Evolutionary conservation across 2,888 invertebrate species (phyloP), one percentile per base, ranked within the genome.

Genomic region (Eristalis pertinax): DNA sequence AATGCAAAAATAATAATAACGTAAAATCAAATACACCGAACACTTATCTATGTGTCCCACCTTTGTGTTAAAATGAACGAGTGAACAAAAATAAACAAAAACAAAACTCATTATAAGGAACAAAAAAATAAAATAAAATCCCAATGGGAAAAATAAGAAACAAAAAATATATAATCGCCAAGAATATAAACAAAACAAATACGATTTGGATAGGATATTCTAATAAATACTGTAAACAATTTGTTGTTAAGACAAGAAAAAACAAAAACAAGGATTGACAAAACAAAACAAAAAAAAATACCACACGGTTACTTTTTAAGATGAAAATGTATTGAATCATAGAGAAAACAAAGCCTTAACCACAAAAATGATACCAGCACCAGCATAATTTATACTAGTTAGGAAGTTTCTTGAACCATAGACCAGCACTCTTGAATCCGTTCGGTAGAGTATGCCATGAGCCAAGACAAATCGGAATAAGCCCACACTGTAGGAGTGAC

Each of bases 391-490:
- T 72, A 35, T 24, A 75, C 56, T 83, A 83, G 83, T 72, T 86
- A 81, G 74, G 74, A 75, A 74, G 73, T 74, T 79, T 74, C 56
- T 75, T 75, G 56, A 81, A 75, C 74, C 81, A 81, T 69, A 81
- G 74, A 75, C 69, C 63, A 75, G 81, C 81, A 81, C 81, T n/a
- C n/a, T 56, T 80, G 68, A 68, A 63, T 74, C 73, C 74, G 62
- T 79, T 79, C 62, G 79, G 43, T 79, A 79, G 72, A 67, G 26
- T 4, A 72, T 67, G 26, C 64, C 15, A 11, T 13, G 26, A 60
- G 11, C 24, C 50, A 26, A 26, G 15, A 24, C 11, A 62, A 62
- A 67, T 24, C 1, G 8, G 19, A 65, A 60, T n/a, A 72, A 79
- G 38, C 58, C 67, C 65, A n/a, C 29, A 67, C 5, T 7, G 22